phyloP scores from a whole-genome alignment of 2,797 vertebrate genomes.

The Pseudocheirus occidentalis region DNA sequence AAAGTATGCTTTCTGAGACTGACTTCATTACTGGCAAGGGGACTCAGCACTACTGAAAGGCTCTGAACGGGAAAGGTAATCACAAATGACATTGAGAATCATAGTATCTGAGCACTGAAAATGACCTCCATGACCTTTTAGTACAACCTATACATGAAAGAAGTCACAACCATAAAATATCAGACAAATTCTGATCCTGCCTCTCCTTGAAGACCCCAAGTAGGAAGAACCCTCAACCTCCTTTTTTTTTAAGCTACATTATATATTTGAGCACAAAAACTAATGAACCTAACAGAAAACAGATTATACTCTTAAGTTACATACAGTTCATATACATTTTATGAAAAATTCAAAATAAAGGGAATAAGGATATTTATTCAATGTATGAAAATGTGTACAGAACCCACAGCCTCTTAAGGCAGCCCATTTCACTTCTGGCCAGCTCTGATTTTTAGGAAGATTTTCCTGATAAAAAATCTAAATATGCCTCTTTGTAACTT shows the following conservation, averaged over 20 bases:
- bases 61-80: not conserved
- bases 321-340: conserved; percentile 37
- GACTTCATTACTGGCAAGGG: not conserved
- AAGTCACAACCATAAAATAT: not conserved
- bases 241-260: conserved; percentile 55
- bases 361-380: conserved; percentile 26
- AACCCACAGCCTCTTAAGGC: not conserved
- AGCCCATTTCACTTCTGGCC: not conserved
- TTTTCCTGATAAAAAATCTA: not conserved
- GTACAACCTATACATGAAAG: not conserved
- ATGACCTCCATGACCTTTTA: not conserved
- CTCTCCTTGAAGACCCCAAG: not conserved
- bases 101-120: not conserved
- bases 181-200: not conserved
- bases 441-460: not conserved
- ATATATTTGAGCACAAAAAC: conserved; percentile 78
- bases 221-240: not conserved
- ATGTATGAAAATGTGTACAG: not conserved
- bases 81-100: not conserved
- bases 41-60: not conserved
- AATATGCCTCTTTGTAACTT: not conserved
- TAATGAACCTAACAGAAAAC: conserved; percentile 57
- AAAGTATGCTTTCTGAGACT: not conserved
- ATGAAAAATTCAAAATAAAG: conserved; percentile 58
- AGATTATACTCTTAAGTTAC: conserved; percentile 66